Evolutionary conservation across 2,113 vertebrate species (phyloP).

Genomic region (Sterrhoptilus dennistouni): DNA sequence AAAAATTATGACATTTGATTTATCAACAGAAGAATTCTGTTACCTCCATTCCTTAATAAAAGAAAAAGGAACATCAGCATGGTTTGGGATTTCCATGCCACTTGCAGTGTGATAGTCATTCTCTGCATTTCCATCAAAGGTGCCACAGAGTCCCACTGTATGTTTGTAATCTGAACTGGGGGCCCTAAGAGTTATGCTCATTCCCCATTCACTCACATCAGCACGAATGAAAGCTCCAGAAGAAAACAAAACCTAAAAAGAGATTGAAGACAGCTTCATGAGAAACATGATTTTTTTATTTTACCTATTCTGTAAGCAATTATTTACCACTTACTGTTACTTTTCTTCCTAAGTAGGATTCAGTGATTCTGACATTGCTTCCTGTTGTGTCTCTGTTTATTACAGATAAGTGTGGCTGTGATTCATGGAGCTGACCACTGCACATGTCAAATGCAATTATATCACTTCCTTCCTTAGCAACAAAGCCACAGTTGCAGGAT

Average conservation of each 20-base stretch:
- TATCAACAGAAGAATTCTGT: conserved; percentile 23
- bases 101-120: conserved; percentile 84
- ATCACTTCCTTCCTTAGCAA: conserved; percentile 78
- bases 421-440: conserved; percentile 78
- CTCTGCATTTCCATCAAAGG: conserved; percentile 80
- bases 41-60: conserved; percentile 91
- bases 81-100: conserved; percentile 62
- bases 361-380: conserved; percentile 80
- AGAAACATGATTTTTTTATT: not conserved
- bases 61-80: conserved; percentile 33
- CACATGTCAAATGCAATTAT: conserved; percentile 89
- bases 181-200: conserved; percentile 87
- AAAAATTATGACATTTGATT: not conserved
- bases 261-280: not conserved
- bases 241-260: conserved; percentile 82
- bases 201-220: conserved; percentile 88
- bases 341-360: conserved; percentile 91
- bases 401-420: conserved; percentile 81
- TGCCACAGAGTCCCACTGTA: conserved; percentile 88
- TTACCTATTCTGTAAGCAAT: not conserved
- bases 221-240: conserved; percentile 88
- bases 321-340: conserved; percentile 81
- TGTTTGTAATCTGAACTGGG: conserved; percentile 80
- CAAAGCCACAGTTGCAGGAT: conserved; percentile 88
- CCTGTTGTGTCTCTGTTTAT: conserved; percentile 75